Evolutionary conservation across 2,797 vertebrate species (phyloP).

Genomic region (Cossypha heuglini): DNA sequence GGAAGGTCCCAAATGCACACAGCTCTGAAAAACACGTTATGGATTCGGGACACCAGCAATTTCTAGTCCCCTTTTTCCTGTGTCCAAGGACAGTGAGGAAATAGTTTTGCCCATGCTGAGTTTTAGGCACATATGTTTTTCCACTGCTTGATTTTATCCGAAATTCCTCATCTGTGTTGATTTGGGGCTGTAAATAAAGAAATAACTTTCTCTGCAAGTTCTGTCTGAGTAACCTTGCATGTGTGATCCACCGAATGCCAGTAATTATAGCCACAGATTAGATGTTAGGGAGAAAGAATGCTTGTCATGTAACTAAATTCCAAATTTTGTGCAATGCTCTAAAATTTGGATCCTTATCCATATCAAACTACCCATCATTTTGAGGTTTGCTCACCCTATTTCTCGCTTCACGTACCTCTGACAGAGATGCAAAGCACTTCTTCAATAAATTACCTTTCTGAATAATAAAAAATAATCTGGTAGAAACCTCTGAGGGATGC

Average conservation of each 20-base stretch:
- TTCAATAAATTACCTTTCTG: constrained; percentile 60
- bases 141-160: neutral
- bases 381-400: neutral
- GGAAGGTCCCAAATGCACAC: constrained; percentile 46
- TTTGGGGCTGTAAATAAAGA: constrained; percentile 21
- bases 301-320: neutral
- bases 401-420: constrained; percentile 17
- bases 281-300: neutral
- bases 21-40: constrained; percentile 24
- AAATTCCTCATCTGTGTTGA: neutral
- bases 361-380: constrained; percentile 33
- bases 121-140: neutral
- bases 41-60: neutral
- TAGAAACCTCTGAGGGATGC: constrained; percentile 40
- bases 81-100: constrained; percentile 30
- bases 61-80: neutral
- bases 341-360: constrained; percentile 13
- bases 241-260: neutral
- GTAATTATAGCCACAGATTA: neutral
- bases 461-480: constrained; percentile 59
- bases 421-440: constrained; percentile 35
- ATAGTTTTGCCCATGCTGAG: neutral
- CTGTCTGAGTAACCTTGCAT: neutral
- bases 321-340: neutral
- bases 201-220: neutral